These are phyloP conservation scores for Athrips mouffetella DNA, from an alignment of 2,888 invertebrate species.

Conservation along the genomic window DNA sequence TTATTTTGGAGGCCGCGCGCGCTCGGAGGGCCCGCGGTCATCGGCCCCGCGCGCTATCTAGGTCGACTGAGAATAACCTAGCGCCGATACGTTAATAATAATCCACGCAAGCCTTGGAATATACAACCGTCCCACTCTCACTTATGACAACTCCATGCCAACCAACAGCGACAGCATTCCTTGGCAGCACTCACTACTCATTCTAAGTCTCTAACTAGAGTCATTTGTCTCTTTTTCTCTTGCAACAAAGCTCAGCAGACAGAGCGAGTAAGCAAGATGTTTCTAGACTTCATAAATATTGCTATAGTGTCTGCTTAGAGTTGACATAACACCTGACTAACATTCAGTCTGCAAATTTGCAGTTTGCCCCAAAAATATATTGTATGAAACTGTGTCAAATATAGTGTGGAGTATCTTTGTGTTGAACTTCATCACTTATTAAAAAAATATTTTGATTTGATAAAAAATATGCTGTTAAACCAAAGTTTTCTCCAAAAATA, in stretches of 20 bases:
- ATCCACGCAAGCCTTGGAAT: constrained; percentile 64
- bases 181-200: constrained; percentile 54
- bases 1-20: constrained; percentile 76
- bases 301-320: constrained; percentile 28
- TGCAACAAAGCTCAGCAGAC: constrained; percentile 36
- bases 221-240: constrained; percentile 61
- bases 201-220: constrained; percentile 46
- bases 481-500: too few relatives aligned
- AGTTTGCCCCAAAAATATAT: constrained; percentile 26
- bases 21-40: constrained; percentile 75
- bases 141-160: constrained; percentile 46
- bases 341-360: constrained; percentile 28
- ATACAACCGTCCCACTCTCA: constrained; percentile 63
- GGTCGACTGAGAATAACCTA: constrained; percentile 78
- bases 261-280: constrained; percentile 43
- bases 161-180: constrained; percentile 52
- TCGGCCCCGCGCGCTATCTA: constrained; percentile 74
- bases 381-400: constrained; percentile 28
- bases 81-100: constrained; percentile 78
- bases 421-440: too few relatives aligned
- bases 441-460: too few relatives aligned
- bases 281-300: constrained; percentile 42
- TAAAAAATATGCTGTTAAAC: too few relatives aligned
- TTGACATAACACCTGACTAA: constrained; percentile 45
- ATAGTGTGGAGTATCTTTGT: constrained; percentile 13